Evolutionary conservation across 2,113 vertebrate genomes (phyloP).

Genomic region (Burhinus oedicnemus): DNA sequence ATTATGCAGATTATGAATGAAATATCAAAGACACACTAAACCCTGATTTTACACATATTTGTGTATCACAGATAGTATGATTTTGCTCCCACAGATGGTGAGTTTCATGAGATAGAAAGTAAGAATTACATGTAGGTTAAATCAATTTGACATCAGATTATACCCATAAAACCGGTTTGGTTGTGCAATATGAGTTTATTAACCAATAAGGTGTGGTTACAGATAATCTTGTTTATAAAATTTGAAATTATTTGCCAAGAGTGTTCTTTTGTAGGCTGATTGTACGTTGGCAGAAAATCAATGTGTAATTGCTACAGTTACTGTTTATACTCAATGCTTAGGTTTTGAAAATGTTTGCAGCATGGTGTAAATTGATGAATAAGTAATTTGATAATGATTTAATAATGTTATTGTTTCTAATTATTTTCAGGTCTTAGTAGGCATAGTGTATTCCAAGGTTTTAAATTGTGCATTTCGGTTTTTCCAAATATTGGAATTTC

Average conservation of each 20-base stretch:
- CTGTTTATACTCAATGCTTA: background rate
- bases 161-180: background rate
- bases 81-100: background rate
- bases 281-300: background rate
- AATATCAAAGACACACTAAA: background rate
- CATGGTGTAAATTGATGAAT: fast-evolving
- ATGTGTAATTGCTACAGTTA: background rate
- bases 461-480: background rate
- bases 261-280: background rate
- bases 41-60: background rate
- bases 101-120: background rate
- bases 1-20: background rate
- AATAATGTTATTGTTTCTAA: background rate
- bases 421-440: background rate
- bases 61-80: background rate
- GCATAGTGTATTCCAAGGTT: background rate
- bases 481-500: background rate
- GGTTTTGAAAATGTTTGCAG: background rate
- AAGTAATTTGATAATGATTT: background rate
- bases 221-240: background rate
- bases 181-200: background rate
- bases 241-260: background rate
- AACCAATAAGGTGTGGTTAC: background rate
- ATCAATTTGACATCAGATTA: background rate
- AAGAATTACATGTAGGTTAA: background rate